These are phyloP conservation scores for Tapera naevia DNA, from an alignment of 2,797 vertebrate genomes.

Conservation along the genomic window DNA sequence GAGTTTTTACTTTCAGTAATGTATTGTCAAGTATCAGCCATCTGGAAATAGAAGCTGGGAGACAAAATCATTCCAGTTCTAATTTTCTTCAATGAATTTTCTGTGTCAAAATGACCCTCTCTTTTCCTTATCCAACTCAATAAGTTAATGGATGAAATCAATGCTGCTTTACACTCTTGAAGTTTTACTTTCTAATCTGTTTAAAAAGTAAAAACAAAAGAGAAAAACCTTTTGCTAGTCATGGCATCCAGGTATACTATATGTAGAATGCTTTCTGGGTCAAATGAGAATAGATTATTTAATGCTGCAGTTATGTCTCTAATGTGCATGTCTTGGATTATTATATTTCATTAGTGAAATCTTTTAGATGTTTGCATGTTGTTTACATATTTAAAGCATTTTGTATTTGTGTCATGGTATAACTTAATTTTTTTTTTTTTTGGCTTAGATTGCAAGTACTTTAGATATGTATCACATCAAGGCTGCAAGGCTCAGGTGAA, in stretches of 20 bases:
- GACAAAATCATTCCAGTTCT: not conserved
- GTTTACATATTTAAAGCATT: not conserved
- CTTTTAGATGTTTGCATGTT: not conserved
- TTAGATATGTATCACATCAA: conserved; percentile 65
- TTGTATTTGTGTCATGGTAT: not conserved
- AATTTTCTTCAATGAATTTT: not conserved
- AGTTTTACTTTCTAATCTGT: not conserved
- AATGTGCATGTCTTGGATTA: not conserved
- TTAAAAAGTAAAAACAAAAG: not conserved
- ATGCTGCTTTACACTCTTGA: not conserved
- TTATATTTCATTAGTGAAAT: not conserved
- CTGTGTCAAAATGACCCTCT: not conserved
- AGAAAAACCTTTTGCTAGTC: not conserved
- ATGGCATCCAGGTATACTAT: not conserved
- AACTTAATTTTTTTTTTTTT: not conserved
- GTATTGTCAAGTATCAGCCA: not conserved
- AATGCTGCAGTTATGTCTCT: not conserved
- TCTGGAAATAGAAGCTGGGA: no score
- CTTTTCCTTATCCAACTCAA: not conserved
- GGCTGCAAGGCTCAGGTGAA: conserved; percentile 64
- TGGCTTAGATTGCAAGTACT: conserved; percentile 76
- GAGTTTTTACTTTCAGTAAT: not conserved
- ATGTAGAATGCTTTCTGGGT: not conserved
- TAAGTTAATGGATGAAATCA: not conserved
- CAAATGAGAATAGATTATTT: not conserved